Conservation (phyloP, 2,113 vertebrate genomes). For the Mirza zaza region DNA sequence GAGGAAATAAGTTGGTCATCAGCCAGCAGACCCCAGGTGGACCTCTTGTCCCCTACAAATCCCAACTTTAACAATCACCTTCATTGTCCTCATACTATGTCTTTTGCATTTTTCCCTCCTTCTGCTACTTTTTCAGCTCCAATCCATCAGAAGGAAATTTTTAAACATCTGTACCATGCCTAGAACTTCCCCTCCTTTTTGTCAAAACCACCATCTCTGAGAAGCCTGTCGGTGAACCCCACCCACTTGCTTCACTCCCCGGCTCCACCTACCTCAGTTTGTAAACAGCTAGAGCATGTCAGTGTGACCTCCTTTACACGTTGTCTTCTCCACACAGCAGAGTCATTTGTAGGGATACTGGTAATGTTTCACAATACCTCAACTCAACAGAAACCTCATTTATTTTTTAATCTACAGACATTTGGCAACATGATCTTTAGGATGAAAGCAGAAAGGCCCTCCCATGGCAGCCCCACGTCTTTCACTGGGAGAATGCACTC, state of each 20-base stretch:
- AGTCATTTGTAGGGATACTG: neutral
- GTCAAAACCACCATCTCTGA: slow-evolving; percentile 7
- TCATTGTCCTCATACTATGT: neutral
- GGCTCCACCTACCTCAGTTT: neutral
- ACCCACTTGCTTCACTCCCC: neutral
- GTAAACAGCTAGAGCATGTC: neutral
- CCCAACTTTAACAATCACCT: neutral
- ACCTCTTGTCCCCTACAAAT: neutral
- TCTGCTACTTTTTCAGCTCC: neutral
- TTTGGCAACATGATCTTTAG: neutral
- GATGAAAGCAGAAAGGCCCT: neutral
- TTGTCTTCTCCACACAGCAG: neutral
- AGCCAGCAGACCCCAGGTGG: neutral
- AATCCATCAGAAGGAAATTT: neutral
- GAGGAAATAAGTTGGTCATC: neutral
- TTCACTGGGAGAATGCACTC: neutral
- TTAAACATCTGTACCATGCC: neutral
- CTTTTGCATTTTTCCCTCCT: neutral
- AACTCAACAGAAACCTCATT: neutral
- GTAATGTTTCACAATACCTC: neutral
- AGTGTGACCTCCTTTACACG: neutral
- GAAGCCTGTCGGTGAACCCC: neutral
- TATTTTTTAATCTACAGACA: neutral
- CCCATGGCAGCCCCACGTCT: neutral
- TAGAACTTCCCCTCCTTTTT: neutral